These are phyloP conservation scores for Drosophila truncata DNA, from an alignment of 1,140 invertebrate genomes.

Conservation along the genomic window DNA sequence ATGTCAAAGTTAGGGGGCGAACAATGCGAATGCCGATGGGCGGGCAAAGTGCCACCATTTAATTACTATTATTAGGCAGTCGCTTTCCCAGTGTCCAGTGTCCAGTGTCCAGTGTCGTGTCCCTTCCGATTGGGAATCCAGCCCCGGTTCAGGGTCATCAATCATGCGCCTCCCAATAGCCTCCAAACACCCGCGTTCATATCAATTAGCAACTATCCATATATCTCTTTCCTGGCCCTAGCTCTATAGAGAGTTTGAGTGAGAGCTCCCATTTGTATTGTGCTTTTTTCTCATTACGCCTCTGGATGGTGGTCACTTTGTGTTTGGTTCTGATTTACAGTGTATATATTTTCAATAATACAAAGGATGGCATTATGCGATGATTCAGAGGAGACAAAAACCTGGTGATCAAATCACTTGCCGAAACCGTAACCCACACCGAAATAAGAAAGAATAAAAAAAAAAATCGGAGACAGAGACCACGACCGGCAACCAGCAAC, in stretches of 20 bases:
- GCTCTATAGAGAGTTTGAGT: conserved; percentile 11
- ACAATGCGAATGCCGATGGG: conserved; percentile 62
- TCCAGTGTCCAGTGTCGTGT: no score
- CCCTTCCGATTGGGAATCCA: conserved; percentile 11
- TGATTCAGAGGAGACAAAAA: not conserved
- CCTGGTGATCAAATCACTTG: conserved; percentile 13
- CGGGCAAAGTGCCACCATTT: conserved; percentile 54
- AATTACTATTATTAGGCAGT: conserved; percentile 69
- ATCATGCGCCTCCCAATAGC: conserved; percentile 52
- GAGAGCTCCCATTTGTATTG: conserved; percentile 30
- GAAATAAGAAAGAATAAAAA: conserved; percentile 10
- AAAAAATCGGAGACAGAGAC: conserved; percentile 4
- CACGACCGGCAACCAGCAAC: conserved; percentile 5
- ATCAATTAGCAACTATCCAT: conserved; percentile 50
- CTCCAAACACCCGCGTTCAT: conserved; percentile 33
- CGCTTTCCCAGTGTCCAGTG: conserved; percentile 2
- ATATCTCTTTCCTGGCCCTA: conserved; percentile 13
- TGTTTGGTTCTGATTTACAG: conserved; percentile 34
- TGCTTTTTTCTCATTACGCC: conserved; percentile 41
- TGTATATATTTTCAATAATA: not conserved
- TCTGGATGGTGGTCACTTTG: conserved; percentile 41
- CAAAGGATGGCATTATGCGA: not conserved
- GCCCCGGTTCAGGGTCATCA: conserved; percentile 50
- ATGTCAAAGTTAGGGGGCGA: conserved; percentile 75
- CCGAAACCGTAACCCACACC: conserved; percentile 9